Evolutionary conservation across 2,797 vertebrate species (phyloP).

Genomic region (Darevskia nairensis): DNA sequence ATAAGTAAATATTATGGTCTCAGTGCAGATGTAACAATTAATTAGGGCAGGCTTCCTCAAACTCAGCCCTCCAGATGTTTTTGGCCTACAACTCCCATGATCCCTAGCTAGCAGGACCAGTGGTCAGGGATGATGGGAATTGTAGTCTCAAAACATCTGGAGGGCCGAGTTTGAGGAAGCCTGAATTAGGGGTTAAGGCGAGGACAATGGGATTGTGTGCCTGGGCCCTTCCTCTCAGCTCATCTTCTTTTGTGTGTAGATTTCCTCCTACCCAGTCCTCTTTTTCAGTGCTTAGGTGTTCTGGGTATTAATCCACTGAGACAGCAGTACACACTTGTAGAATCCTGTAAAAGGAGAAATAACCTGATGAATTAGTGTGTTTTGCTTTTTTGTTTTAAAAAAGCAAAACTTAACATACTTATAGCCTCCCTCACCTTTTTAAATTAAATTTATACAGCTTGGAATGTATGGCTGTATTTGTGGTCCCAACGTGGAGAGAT

Average conservation of each 20-base stretch:
- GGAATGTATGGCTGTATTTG: neutral
- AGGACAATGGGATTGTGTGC: neutral
- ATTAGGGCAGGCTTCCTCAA: neutral
- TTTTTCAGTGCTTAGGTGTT: neutral
- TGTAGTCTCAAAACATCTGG: too few species aligned
- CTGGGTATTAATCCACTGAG: neutral
- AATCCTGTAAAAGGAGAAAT: conserved; percentile 51
- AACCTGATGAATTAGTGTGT: conserved; percentile 33
- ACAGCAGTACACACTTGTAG: neutral
- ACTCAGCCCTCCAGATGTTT: too few species aligned
- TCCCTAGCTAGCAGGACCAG: too few species aligned
- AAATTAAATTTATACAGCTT: neutral
- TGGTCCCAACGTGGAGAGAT: too few species aligned
- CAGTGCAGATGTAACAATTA: neutral
- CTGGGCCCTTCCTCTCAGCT: neutral
- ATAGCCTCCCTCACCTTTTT: neutral
- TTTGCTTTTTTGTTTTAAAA: neutral
- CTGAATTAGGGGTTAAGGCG: neutral
- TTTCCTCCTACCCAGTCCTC: neutral
- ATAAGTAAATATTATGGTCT: too few species aligned
- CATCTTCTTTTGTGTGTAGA: neutral
- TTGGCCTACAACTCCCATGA: too few species aligned
- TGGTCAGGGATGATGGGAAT: too few species aligned
- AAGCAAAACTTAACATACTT: neutral
- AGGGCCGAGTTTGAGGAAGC: too few species aligned